phyloP scores from a whole-genome alignment of 2,113 vertebrate species.

The Oreochromis aureus region DNA sequence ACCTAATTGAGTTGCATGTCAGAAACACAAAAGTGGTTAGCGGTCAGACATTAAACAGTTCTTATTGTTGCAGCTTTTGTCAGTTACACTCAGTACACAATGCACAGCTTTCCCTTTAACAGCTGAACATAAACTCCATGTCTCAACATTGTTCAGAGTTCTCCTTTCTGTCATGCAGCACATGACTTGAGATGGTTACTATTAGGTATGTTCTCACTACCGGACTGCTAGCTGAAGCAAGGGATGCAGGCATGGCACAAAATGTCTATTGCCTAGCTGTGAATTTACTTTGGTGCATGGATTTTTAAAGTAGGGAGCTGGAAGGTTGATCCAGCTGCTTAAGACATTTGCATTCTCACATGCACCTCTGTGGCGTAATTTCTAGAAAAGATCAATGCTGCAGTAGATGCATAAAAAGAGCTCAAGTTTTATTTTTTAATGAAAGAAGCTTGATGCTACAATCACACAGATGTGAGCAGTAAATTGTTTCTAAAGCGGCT shows the following conservation, averaged over 20 bases:
- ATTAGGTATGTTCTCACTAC: neutral
- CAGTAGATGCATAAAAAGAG: neutral
- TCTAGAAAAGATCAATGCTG: neutral
- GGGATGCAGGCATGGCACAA: neutral
- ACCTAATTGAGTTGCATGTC: neutral
- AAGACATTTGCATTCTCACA: neutral
- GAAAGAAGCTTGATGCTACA: neutral
- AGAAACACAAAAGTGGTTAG: neutral
- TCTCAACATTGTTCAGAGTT: neutral
- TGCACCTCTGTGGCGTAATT: neutral
- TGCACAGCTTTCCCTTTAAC: neutral
- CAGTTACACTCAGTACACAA: neutral
- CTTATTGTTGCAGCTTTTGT: neutral
- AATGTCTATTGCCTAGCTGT: neutral
- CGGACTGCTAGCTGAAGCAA: neutral
- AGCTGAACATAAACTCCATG: neutral
- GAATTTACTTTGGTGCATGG: neutral
- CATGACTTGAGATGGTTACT: neutral
- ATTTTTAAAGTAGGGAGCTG: neutral
- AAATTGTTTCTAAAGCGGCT: neutral
- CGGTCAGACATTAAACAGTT: neutral
- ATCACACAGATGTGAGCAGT: neutral
- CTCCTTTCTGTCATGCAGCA: neutral
- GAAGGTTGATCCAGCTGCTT: neutral
- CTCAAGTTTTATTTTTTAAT: neutral